Evolutionary conservation across 2,888 invertebrate genomes (phyloP).

Genomic region (Achlya flavicornis): DNA sequence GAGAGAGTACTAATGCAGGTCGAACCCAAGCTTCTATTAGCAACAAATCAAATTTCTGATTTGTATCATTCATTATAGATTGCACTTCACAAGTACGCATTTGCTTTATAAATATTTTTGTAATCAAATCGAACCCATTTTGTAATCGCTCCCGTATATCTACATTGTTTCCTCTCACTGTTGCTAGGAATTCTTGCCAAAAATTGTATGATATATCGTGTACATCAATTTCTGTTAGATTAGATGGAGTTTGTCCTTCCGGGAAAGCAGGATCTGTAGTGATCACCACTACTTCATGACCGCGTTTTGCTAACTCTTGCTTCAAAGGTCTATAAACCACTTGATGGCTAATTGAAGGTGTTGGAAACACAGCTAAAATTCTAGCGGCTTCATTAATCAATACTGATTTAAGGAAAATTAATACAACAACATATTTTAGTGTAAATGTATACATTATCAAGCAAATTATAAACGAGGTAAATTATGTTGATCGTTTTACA

Average conservation of each 20-base stretch:
- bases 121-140: too few species aligned
- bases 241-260: conserved; percentile 40
- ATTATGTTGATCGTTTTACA: too few species aligned
- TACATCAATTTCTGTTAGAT: conserved; percentile 62
- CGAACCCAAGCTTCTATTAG: conserved; percentile 44
- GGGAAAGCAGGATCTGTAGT: conserved; percentile 60
- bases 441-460: too few species aligned
- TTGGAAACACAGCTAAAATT: conserved; percentile 58
- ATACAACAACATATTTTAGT: too few species aligned
- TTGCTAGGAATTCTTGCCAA: conserved; percentile 14
- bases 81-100: too few species aligned
- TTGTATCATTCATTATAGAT: too few species aligned
- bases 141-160: too few species aligned
- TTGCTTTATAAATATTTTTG: too few species aligned
- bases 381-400: conserved; percentile 36
- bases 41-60: conserved; percentile 45
- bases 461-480: too few species aligned
- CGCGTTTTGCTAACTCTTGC: conserved; percentile 58
- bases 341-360: conserved; percentile 69
- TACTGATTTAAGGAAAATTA: too few species aligned
- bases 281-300: conserved; percentile 65
- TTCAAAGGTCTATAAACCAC: conserved; percentile 56
- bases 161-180: too few species aligned
- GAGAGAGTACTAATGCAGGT: conserved; percentile 32
- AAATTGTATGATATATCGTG: conserved; percentile 45